Evolutionary conservation across 2,888 invertebrate genomes (phyloP), one percentile per base, ranked within the genome.

Genomic region (Drosophila affinis): DNA sequence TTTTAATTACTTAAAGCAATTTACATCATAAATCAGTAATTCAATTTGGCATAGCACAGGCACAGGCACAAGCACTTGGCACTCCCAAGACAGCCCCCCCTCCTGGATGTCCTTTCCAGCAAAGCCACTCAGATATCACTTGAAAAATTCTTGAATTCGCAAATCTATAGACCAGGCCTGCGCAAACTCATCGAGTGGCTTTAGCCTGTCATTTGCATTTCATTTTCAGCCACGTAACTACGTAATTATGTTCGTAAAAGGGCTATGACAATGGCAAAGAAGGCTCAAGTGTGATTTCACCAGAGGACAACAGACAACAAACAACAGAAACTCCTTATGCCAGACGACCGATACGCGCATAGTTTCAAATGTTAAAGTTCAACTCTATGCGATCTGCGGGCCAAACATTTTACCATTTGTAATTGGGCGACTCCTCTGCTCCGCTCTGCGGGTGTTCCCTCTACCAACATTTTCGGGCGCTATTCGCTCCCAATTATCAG

Each of bases 401-500:
- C 60, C 14, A 27, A 47, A 14, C 39, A 14, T 14, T 39, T 39
- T 14, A 6, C 14, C 14, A 2, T 39, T 39, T 14, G 6, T 18
- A n/a, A 24, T 49, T 32, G 34, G 34, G 34, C 32, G 0, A 39
- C 6, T 39, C 14, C 34, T 34, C 24, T 49, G 9, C 34, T 34
- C 24, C 45, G 9, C 10, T 32, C 10, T 10, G 32, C 9, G 12
- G 29, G 47, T 44, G 34, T 27, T 32, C 47, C 24, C 47, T 29
- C 60, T 27, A 51, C 21, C 45, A 7, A 39, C 21, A 2, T n/a
- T 54, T 49, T 17, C 24, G 29, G 29, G 29, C 47, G 55, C 34
- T 24, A 48, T 57, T 74, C 32, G 46, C 61, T 48, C 56, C 52
- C 69, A 81, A 74, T 87, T 81, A 79, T 76, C 78, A 64, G 67